Evolutionary conservation across 1,140 invertebrate species (phyloP).

Genomic region (Euglossa dilemma): DNA sequence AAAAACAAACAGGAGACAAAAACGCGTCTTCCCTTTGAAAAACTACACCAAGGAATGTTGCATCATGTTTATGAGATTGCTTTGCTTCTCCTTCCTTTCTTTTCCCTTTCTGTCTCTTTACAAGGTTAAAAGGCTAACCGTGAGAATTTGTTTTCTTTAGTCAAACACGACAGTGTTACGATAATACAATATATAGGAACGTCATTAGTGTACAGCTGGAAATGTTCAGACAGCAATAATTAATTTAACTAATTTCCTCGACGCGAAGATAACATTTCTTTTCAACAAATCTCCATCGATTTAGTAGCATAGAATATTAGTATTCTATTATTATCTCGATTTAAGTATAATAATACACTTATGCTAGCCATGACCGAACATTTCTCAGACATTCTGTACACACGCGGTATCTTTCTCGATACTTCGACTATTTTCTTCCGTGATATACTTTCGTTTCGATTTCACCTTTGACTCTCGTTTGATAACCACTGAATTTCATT

Average conservation of each 20-base stretch:
- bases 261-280: neutral
- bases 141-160: too few species aligned
- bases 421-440: neutral
- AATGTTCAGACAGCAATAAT: neutral
- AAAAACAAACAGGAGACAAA: neutral
- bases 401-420: neutral
- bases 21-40: neutral
- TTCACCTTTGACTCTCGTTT: neutral
- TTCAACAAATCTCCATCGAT: too few species aligned
- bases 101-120: neutral
- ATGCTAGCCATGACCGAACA: too few species aligned
- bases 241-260: neutral
- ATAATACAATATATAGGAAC: neutral
- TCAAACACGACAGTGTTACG: neutral
- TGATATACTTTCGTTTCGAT: neutral
- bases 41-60: conserved; percentile 24
- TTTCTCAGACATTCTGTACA: neutral
- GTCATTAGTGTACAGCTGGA: neutral
- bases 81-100: conserved; percentile 10
- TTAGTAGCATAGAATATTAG: too few species aligned
- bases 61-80: neutral
- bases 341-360: too few species aligned
- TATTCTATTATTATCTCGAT: too few species aligned
- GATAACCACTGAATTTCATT: neutral
- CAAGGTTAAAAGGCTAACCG: neutral